A percentile compares a stretch with the other conserved stretches of the same genome.
Conservation (phyloP, 2,888 invertebrate species). For the Eumerus sabulonum region DNA sequence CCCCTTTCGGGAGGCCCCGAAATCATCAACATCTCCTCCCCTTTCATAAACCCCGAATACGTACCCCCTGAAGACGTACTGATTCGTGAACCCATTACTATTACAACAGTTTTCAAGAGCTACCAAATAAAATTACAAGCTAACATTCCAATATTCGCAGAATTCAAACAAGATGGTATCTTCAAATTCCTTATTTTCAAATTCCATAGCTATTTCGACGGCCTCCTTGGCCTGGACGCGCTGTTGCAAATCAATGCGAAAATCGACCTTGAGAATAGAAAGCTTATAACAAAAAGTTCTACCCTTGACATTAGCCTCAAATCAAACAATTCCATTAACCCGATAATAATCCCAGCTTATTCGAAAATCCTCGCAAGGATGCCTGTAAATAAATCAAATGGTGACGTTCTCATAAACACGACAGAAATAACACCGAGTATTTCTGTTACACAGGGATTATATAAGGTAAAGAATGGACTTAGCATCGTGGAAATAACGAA, state of each 20-base stretch:
- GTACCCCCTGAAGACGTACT: constrained; percentile 12
- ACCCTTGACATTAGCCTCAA: too few species aligned
- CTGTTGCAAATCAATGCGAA: constrained; percentile 27
- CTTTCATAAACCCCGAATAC: constrained; percentile 59
- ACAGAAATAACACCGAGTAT: constrained; percentile 15
- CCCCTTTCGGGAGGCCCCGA: constrained; percentile 43
- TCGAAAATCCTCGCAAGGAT: background rate
- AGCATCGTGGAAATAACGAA: constrained; percentile 21
- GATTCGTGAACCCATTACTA: constrained; percentile 31
- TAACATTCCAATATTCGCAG: constrained; percentile 12
- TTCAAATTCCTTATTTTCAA: too few species aligned
- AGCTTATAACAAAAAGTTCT: background rate
- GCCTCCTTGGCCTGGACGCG: constrained; percentile 16
- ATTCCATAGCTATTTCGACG: constrained; percentile 44
- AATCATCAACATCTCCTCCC: constrained; percentile 41
- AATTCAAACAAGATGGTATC: too few species aligned
- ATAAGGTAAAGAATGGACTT: constrained; percentile 8
- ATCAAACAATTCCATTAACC: constrained; percentile 14
- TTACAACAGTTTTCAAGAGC: constrained; percentile 32
- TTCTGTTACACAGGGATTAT: constrained; percentile 11
- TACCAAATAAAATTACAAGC: constrained; percentile 20
- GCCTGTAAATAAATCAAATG: constrained; percentile 10
- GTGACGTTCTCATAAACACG: constrained; percentile 7
- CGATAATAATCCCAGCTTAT: too few species aligned
- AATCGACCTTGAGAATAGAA: constrained; percentile 17